These are phyloP conservation scores for Lasioglossum figueresi DNA, from an alignment of 2,888 invertebrate genomes.

Conservation along the genomic window DNA sequence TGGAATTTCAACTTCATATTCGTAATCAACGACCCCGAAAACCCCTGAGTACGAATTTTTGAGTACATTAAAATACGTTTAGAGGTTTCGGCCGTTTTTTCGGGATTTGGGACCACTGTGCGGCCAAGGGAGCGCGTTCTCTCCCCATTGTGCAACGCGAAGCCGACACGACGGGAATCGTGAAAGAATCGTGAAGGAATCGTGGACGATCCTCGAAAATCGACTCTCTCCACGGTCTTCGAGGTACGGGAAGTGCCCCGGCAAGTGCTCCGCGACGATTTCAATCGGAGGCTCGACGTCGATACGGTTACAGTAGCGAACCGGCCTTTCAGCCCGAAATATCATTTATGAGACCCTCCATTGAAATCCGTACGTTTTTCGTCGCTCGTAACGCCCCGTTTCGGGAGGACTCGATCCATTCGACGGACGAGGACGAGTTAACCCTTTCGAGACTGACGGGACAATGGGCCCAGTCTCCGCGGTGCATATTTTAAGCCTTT, in stretches of 20 bases:
- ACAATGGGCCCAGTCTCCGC: slow-evolving; percentile 3
- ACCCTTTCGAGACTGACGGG: neutral
- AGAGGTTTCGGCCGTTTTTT: no score
- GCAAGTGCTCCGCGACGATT: neutral
- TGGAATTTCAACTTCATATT: no score
- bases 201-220: slow-evolving; percentile 9
- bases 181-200: neutral
- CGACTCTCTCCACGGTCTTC: neutral
- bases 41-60: no score
- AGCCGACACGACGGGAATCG: neutral
- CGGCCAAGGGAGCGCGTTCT: neutral
- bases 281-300: neutral
- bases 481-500: slow-evolving; percentile 1
- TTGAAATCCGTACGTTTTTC: neutral
- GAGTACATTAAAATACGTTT: no score
- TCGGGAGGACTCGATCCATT: neutral
- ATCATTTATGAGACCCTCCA: neutral
- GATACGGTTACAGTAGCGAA: neutral
- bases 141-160: neutral
- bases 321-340: neutral
- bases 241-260: neutral
- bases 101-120: no score
- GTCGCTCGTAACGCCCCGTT: neutral
- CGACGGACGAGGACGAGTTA: neutral
- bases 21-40: no score